Percentiles rank a stretch among this genome's conserved stretches.
Conservation (phyloP, 2,888 invertebrate genomes). For the Osmoderma eremita region DNA sequence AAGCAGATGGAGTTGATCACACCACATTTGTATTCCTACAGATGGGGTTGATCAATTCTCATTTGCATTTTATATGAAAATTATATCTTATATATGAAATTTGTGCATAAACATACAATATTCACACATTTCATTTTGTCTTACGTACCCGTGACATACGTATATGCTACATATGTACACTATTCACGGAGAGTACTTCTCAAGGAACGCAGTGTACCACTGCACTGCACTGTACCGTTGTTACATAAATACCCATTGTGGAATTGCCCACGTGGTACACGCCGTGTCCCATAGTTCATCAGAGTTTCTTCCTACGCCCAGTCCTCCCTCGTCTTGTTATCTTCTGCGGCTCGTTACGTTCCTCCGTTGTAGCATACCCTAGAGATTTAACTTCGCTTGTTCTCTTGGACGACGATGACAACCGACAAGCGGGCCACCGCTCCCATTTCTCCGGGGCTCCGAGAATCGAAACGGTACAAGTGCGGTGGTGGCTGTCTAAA, state of each 20-base stretch:
- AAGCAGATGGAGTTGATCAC: too few species aligned
- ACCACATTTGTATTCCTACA: too few species aligned
- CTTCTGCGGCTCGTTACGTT: constrained; percentile 49
- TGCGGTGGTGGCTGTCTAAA: constrained; percentile 27
- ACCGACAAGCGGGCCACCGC: constrained; percentile 46
- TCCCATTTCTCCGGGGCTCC: constrained; percentile 45
- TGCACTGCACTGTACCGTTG: constrained; percentile 40
- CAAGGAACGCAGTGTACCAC: not conserved
- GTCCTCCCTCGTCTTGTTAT: constrained; percentile 48
- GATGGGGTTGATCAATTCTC: too few species aligned
- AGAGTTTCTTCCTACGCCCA: constrained; percentile 40
- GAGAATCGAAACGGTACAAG: constrained; percentile 30
- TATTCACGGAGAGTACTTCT: too few species aligned
- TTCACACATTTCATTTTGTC: constrained; percentile 39
- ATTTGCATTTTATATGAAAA: too few species aligned
- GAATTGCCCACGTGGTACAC: constrained; percentile 42
- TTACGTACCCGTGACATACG: constrained; percentile 39
- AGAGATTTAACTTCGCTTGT: constrained; percentile 47
- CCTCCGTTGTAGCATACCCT: constrained; percentile 46
- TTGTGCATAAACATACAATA: not conserved
- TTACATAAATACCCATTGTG: constrained; percentile 47
- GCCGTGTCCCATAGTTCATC: constrained; percentile 43
- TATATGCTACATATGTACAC: too few species aligned
- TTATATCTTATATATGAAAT: too few species aligned
- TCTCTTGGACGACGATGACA: constrained; percentile 47